Evolutionary conservation across 2,797 vertebrate species (phyloP), one percentile per base, ranked within the genome.

Genomic region (Cryptoblepharus egeriae): DNA sequence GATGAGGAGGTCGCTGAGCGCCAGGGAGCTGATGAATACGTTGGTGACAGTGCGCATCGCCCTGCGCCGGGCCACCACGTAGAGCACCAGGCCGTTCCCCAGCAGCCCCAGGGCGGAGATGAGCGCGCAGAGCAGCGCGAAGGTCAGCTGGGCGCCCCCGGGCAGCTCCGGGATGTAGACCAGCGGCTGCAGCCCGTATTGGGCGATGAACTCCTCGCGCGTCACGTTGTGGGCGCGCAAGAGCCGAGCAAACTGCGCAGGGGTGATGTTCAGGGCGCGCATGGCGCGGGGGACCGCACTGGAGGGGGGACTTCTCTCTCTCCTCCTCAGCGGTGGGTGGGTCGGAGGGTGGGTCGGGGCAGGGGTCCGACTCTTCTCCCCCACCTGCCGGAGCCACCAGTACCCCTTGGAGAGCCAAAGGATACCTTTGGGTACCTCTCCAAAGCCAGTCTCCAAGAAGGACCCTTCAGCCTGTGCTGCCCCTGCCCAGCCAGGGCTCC

Each of bases 1-100:
- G 86, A 96, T 93, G 77, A 96, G 94, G 26, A 96, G 89, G 84
- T 96, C 96, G 85, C 96, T 96, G 80, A 96, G 92, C 1, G 95
- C 96, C 92, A 96, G 80, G 15, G 95, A 96, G 83, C 96, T 95
- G 91, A 96, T 95, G 88, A 96, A 96, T 85, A 96, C 92, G 88
- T 95, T 95, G 80, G 96, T 94, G 89, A 95, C 95, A 0, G 95
- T 94, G 83, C 93, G 94, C 96, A 96, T 94, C 64, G 95, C 95
- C 89, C 94, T 95, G 87, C 93, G 93, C 79, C 93, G 92, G 84
- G 94, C 91, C 86, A 96, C 96, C 83, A 96, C 95, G n/a, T 93
- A 96, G 65, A 96, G 86, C 37, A 96, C 96, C 81, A 96, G 49
- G 73, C 93, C 87, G 82, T 96, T 96, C 45, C 96, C 95, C 1